These are phyloP conservation scores for Scophthalmus maximus DNA, from an alignment of 2,113 vertebrate genomes.

Conservation along the genomic window DNA sequence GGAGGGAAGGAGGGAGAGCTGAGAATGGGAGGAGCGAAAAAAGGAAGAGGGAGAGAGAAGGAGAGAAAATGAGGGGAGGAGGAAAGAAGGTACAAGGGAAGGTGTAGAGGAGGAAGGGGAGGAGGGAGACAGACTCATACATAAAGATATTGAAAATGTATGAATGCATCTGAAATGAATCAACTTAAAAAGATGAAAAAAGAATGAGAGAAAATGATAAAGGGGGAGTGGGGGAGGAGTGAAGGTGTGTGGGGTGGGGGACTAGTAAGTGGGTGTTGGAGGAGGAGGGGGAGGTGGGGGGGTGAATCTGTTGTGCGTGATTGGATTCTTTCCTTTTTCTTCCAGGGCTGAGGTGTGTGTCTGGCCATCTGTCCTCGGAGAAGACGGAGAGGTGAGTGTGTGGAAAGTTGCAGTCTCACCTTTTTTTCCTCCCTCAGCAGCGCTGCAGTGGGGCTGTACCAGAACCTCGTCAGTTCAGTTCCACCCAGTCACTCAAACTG, in stretches of 20 bases:
- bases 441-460: slow-evolving; percentile 41
- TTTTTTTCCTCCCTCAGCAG: slow-evolving; percentile 59
- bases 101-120: not conserved
- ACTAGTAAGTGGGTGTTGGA: slow-evolving; percentile 5
- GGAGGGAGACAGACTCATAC: slow-evolving; percentile 72
- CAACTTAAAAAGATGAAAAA: slow-evolving; percentile 72
- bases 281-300: not conserved
- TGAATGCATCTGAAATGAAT: slow-evolving; percentile 81
- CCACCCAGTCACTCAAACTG: not conserved
- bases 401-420: slow-evolving; percentile 65
- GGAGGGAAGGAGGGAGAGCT: slow-evolving; percentile 20
- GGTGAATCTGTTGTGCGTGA: slow-evolving; percentile 41
- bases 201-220: slow-evolving; percentile 71
- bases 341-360: slow-evolving; percentile 62
- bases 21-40: slow-evolving; percentile 33
- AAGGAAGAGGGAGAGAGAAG: not conserved
- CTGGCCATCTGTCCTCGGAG: slow-evolving; percentile 73
- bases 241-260: not conserved
- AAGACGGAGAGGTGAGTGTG: slow-evolving; percentile 50
- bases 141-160: slow-evolving; percentile 83
- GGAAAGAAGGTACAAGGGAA: not conserved
- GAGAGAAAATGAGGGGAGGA: not conserved
- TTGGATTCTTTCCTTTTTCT: slow-evolving; percentile 63
- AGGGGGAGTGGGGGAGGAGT: slow-evolving; percentile 32
- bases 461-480: slow-evolving; percentile 13